Conservation (phyloP, 2,888 invertebrate species). For the Vesta saturnalis region DNA sequence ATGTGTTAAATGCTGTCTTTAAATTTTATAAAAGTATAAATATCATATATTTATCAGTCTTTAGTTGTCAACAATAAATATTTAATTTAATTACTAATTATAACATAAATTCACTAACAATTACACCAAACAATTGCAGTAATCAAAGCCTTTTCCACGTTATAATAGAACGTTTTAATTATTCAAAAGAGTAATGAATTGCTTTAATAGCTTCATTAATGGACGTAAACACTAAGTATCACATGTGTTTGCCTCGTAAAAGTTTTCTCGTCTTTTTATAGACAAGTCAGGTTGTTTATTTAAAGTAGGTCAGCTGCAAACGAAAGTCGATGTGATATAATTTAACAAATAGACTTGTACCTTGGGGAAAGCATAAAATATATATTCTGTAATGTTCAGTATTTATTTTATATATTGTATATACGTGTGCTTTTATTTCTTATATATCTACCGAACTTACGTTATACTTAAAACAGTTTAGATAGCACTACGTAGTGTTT, state of each 20-base stretch:
- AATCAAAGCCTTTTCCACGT: neutral
- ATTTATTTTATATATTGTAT: too few species aligned
- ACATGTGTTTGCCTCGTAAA: conserved; percentile 19
- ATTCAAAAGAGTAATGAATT: neutral
- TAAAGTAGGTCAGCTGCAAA: conserved; percentile 28
- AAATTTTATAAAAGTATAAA: too few species aligned
- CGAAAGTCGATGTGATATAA: conserved; percentile 25
- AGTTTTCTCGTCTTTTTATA: conserved; percentile 28
- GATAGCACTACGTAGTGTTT: too few species aligned
- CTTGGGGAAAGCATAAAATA: conserved; percentile 2
- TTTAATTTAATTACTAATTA: neutral
- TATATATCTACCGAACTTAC: too few species aligned
- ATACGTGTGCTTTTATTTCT: too few species aligned
- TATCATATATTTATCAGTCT: too few species aligned
- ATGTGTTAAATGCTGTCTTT: too few species aligned
- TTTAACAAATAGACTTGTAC: conserved; percentile 15
- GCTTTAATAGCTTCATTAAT: conserved; percentile 19
- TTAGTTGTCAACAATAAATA: too few species aligned
- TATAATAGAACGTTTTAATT: too few species aligned
- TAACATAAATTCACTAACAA: neutral
- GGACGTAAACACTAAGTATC: conserved; percentile 18
- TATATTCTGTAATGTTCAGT: neutral
- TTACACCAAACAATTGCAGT: neutral
- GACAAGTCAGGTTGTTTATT: conserved; percentile 18
- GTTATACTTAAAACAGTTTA: too few species aligned